Evolutionary conservation across 2,797 vertebrate species (phyloP), one percentile per base, ranked within the genome.

Genomic region (Urocyon cinereoargenteus): DNA sequence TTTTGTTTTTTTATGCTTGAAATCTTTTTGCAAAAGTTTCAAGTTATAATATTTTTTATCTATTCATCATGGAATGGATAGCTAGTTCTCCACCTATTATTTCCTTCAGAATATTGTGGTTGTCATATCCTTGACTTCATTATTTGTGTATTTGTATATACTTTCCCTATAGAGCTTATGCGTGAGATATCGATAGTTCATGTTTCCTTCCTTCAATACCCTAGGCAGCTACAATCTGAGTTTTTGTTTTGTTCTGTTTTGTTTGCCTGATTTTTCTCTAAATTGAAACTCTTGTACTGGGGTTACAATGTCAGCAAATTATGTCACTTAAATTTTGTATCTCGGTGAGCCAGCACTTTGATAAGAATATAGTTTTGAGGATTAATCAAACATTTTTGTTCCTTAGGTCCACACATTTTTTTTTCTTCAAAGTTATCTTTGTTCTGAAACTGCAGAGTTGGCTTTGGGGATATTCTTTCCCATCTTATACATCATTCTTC

Each of bases 181-280:
- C 45, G 3, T 61, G 45, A 57, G 12, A 72, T 64, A 34, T 31
- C 59, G 49, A 34, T 24, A 57, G 10, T 28, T 45, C 11, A 55
- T 51, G 31, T 75, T 96, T 89, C 66, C n/a, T 73, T 75, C 31
- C 45, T 14, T 88, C 61, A 85, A 66, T 51, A 66, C 3, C 36
- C 61, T 2, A n/a, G 11, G n/a, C 11, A 81, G 36, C 3, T 51
- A 64, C 1, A 64, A 40, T 19, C 40, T 40, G 53, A 77, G 5
- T 51, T 96, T 78, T 66, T 90, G 55, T 55, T 84, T 93, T 64
- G 5, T 66, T 66, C 31, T 61, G 19, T 81, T 92, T 93, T 64
- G 0, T 61, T 78, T n/a, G 13, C 1, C 1, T 91, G 28, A 53
- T 22, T 96, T 89, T 89, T 73, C 28, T 96, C 26, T 86, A 70